Conservation (phyloP, 2,888 invertebrate species). For the Ormyrus rosae region DNA sequence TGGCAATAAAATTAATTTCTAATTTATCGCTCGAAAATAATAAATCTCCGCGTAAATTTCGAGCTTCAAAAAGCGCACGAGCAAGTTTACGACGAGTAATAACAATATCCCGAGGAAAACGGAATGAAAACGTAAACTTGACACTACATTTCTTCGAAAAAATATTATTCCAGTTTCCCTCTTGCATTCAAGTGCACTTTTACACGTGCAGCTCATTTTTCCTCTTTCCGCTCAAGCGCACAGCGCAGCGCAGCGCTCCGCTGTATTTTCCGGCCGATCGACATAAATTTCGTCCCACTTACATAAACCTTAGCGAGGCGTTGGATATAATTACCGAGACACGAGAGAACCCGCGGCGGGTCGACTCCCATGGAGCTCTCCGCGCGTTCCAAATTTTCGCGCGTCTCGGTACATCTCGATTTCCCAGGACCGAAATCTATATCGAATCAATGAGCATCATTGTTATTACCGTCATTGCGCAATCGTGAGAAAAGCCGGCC, state of each 20-base stretch:
- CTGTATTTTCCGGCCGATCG: slow-evolving; percentile 26
- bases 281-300: slow-evolving; percentile 27
- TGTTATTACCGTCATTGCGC: no score
- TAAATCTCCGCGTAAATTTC: no score
- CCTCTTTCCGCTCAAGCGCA: slow-evolving; percentile 14
- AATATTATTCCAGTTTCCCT: slow-evolving; percentile 4
- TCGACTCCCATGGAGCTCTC: slow-evolving; percentile 10
- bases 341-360: neutral
- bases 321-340: slow-evolving; percentile 32
- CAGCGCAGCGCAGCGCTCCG: neutral
- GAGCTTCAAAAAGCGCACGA: no score
- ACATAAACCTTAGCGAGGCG: slow-evolving; percentile 22
- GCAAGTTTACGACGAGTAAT: neutral
- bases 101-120: neutral
- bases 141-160: slow-evolving; percentile 32
- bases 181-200: slow-evolving; percentile 31
- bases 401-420: slow-evolving; percentile 11
- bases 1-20: no score
- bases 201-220: slow-evolving; percentile 14
- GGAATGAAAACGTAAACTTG: slow-evolving; percentile 51
- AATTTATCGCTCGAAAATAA: no score
- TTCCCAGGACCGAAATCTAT: neutral
- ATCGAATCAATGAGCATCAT: no score
- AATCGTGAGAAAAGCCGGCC: no score
- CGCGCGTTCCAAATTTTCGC: neutral